A percentile compares a stretch with the other conserved stretches of the same genome.
phyloP scores from a whole-genome alignment of 1,140 invertebrate genomes.

The Pissodes strobi region DNA sequence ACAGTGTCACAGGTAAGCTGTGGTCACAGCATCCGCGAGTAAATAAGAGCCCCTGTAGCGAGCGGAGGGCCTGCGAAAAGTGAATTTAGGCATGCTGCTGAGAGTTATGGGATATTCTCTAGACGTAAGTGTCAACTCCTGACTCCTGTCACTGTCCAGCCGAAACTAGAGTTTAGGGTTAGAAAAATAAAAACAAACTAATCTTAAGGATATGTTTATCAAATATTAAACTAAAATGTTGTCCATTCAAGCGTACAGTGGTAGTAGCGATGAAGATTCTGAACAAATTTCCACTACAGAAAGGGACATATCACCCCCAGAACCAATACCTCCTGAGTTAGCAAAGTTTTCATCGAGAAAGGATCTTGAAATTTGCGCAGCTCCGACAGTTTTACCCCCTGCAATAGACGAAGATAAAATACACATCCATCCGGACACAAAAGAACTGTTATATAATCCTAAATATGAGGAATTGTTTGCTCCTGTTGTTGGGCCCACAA shows the following conservation, averaged over 20 bases:
- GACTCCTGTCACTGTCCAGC: no score
- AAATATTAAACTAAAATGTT: slow-evolving; percentile 64
- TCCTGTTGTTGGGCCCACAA: slow-evolving; percentile 87
- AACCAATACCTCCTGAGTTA: slow-evolving; percentile 20
- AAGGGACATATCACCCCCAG: background rate
- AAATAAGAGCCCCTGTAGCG: no score
- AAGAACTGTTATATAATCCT: slow-evolving; percentile 90
- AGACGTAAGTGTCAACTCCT: no score
- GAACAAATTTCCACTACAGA: slow-evolving; percentile 4
- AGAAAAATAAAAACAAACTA: no score
- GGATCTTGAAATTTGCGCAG: slow-evolving; percentile 72
- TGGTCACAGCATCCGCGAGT: no score
- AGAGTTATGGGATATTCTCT: no score
- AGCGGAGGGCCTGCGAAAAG: no score
- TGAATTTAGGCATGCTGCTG: no score
- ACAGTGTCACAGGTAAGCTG: no score
- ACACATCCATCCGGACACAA: slow-evolving; percentile 72
- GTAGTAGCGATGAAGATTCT: slow-evolving; percentile 64
- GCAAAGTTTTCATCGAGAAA: slow-evolving; percentile 53
- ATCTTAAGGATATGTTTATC: no score
- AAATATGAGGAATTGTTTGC: slow-evolving; percentile 94
- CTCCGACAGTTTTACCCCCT: slow-evolving; percentile 78
- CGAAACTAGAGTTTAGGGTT: no score
- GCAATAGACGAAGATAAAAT: slow-evolving; percentile 62
- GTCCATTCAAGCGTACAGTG: slow-evolving; percentile 65